Evolutionary conservation across 1,140 invertebrate genomes (phyloP), one percentile per base, ranked within the genome.

Genomic region (Heliconius hermathena): DNA sequence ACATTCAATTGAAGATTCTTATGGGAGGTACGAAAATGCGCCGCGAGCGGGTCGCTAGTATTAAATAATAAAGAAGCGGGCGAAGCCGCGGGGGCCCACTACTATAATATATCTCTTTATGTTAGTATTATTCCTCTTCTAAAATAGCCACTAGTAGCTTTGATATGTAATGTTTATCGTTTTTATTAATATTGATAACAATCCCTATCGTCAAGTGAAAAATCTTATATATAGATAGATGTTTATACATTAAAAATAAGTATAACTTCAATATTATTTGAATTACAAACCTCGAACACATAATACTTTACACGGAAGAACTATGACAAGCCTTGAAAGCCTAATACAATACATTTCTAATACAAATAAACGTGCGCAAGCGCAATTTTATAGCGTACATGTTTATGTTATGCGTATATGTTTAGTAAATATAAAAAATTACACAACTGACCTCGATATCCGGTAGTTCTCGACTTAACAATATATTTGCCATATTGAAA

Each of bases 391-490:
- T 46, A 57, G 22, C 11, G 3, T 29, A 66, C 4, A 13, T 60
- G 54, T 60, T 26, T 26, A 60, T n/a, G n/a, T n/a, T n/a, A n/a
- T n/a, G n/a, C n/a, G n/a, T 13, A 18, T 49, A 46, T 46, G 33
- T 41, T 41, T 2, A 41, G 41, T 41, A 41, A 41, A 41, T 13
- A 41, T 41, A n/a, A 60, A n/a, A 60, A 60, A 74, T 52, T 20
- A 60, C 26, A n/a, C 38, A 46, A 94, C 95, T 95, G 87, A 97
- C 96, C 95, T 97, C 96, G 80, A 97, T 97, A 89, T 97, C 96
- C 29, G 96, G 95, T 49, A 96, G 83, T 84, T 97, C 96, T 89
- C 95, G 96, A 87, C 96, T 97, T 49, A 97, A 83, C 36, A 95
- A 83, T 22, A 60, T 60, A 80, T 95, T 95, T 70, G 94, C 86